These are phyloP conservation scores for Picus viridis DNA, from an alignment of 2,797 vertebrate species.

Conservation along the genomic window DNA sequence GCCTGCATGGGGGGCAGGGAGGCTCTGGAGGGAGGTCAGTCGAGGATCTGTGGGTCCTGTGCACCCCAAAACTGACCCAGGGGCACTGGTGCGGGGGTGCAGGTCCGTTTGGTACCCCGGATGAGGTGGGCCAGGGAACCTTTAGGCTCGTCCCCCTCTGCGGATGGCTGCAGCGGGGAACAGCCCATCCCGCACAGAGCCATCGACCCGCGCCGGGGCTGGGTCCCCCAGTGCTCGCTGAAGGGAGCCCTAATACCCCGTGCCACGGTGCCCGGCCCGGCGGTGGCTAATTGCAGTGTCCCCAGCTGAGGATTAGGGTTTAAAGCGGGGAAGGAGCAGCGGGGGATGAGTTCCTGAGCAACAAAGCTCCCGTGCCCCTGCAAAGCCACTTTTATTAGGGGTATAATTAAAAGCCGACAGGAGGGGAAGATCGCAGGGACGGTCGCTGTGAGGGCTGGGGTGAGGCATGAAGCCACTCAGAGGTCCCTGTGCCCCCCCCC, in stretches of 20 bases:
- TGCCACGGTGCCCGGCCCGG: slow-evolving; percentile 29
- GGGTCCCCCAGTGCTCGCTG: not conserved
- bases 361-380: slow-evolving; percentile 65
- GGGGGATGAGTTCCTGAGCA: slow-evolving; percentile 69
- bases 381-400: slow-evolving; percentile 54
- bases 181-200: not conserved
- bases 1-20: accelerated
- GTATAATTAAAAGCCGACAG: slow-evolving; percentile 51
- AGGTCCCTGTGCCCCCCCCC: not conserved
- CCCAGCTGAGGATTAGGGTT: slow-evolving; percentile 61
- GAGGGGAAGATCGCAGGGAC: not conserved
- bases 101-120: slow-evolving; percentile 5
- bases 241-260: slow-evolving; percentile 39
- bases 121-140: not conserved
- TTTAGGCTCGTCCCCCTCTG: not conserved
- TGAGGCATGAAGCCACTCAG: not conserved
- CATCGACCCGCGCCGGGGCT: accelerated
- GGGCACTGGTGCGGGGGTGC: not conserved
- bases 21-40: accelerated
- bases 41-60: not conserved
- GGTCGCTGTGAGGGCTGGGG: not conserved
- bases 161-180: accelerated
- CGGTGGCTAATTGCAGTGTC: slow-evolving; percentile 65
- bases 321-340: slow-evolving; percentile 70
- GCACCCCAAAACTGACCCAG: not conserved